A percentile compares a stretch with the other conserved stretches of the same genome.
These are phyloP conservation scores for Augiades crinisus DNA, from an alignment of 2,888 invertebrate genomes.

Conservation along the genomic window DNA sequence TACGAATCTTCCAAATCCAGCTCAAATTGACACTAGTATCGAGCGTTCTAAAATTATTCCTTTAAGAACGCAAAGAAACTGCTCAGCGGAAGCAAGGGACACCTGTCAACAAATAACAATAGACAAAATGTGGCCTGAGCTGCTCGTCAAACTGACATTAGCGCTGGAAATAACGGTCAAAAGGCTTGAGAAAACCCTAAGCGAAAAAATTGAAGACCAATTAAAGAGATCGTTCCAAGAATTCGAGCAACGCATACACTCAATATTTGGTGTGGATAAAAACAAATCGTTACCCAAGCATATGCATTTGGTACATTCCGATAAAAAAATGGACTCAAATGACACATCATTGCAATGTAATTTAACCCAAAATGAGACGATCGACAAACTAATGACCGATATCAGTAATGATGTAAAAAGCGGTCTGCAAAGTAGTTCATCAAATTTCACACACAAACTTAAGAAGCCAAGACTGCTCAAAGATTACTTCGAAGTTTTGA, in stretches of 20 bases:
- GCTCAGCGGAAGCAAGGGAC: conserved; percentile 41
- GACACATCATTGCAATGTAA: conserved; percentile 53
- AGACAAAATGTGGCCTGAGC: too few relatives aligned
- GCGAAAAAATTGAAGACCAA: conserved; percentile 53
- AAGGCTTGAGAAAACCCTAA: conserved; percentile 53
- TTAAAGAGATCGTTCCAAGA: conserved; percentile 42
- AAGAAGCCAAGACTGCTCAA: conserved; percentile 38
- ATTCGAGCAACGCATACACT: conserved; percentile 26
- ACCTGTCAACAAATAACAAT: too few relatives aligned
- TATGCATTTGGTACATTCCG: conserved; percentile 4
- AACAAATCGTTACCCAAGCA: not conserved
- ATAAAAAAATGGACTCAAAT: too few relatives aligned
- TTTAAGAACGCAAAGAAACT: conserved; percentile 38
- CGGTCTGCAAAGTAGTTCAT: conserved; percentile 18
- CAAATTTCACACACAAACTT: conserved; percentile 32
- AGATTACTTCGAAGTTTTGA: conserved; percentile 44
- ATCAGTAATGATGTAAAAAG: conserved; percentile 40
- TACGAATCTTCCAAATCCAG: conserved; percentile 46
- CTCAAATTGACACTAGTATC: conserved; percentile 43
- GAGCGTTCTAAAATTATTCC: too few relatives aligned
- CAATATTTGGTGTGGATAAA: not conserved
- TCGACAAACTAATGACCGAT: conserved; percentile 53
- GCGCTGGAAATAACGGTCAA: conserved; percentile 52
- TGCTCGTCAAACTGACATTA: conserved; percentile 53
- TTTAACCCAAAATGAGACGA: conserved; percentile 49